Base-by-base conservation (phyloP, 1,140 invertebrate species). In the Rhyacophila brunnea region DNA sequence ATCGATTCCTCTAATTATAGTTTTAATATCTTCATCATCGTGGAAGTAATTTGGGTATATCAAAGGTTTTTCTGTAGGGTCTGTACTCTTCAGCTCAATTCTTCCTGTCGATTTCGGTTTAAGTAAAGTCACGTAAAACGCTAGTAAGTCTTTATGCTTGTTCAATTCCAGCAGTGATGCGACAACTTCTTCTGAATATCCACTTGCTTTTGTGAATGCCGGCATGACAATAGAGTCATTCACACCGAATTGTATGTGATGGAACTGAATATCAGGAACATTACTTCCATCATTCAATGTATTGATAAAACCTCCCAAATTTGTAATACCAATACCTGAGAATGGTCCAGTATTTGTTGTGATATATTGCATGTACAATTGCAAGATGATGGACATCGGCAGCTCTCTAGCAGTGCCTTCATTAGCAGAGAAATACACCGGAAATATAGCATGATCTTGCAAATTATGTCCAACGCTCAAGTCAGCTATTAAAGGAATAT, bases 11-110 rank as follows among this genome's bases (percentile, higher is more conserved):
- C 90, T 86, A 14, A 92, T 79, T 9, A 93, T 71, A 35, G 82
- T 84, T 7, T 82, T 82, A 11, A 87, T 81, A 68, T 94, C 91
- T 13, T 86, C 82, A 0, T 84, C 80, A 62, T 91, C 82, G 19
- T 84, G 87, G 15, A 95, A 75, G 70, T 93, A 95, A 67, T 89
- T 90, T 0, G 92, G 88, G 71, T 91, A 86, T 54, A 97, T 89
- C 14, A 86, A 69, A 0, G 93, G 93, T 18, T 85, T 65, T 2
- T 73, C 73, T 42, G 71, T 52, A 4, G 70, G 74, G 64, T 77
- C 47, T 19, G 48, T 53, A 52, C 75, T 71, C 19, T 62, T 58
- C 47, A 81, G 57, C 18, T 71, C 60, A 36, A 82, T 60, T 40
- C 68, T 66, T 1, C 81, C 81, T 28, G 61, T 69, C 19, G 81